Conservation (phyloP, 2,113 vertebrate genomes). For the Istiophorus platypterus region DNA sequence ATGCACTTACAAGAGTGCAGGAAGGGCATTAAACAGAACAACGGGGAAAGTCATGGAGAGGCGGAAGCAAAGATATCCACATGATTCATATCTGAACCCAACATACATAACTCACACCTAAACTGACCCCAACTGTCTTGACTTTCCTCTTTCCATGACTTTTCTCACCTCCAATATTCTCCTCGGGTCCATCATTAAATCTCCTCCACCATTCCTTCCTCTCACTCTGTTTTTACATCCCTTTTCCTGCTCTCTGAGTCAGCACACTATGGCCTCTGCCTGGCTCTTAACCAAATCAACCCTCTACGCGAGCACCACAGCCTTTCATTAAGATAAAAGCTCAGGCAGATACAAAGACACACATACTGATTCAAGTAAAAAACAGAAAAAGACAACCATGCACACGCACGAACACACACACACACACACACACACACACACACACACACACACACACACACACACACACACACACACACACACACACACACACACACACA, state of each 20-base stretch:
- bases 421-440: slow-evolving; percentile 24
- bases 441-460: slow-evolving; percentile 27
- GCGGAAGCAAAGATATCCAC: slow-evolving; percentile 52
- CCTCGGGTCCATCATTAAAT: slow-evolving; percentile 49
- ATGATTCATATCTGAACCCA: slow-evolving; percentile 37
- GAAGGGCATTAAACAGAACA: slow-evolving; percentile 55
- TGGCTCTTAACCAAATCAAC: slow-evolving; percentile 77
- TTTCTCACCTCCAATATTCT: slow-evolving; percentile 53
- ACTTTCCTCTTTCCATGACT: slow-evolving; percentile 45
- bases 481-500: slow-evolving; percentile 22
- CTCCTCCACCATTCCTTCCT: slow-evolving; percentile 35
- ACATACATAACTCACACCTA: slow-evolving; percentile 37
- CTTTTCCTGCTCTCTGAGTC: slow-evolving; percentile 74
- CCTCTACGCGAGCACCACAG: slow-evolving; percentile 28
- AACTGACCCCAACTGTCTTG: slow-evolving; percentile 15
- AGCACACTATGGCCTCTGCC: slow-evolving; percentile 57
- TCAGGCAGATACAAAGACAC: slow-evolving; percentile 49
- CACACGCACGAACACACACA: too few relatives aligned
- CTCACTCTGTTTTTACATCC: slow-evolving; percentile 45
- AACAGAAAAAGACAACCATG: slow-evolving; percentile 7
- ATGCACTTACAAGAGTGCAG: slow-evolving; percentile 51
- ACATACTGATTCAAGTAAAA: slow-evolving; percentile 21
- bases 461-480: slow-evolving; percentile 22
- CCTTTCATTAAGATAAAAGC: slow-evolving; percentile 85
- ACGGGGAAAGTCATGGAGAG: slow-evolving; percentile 57